Conservation (phyloP, 2,888 invertebrate genomes). For the Drosophila eohydei region DNA sequence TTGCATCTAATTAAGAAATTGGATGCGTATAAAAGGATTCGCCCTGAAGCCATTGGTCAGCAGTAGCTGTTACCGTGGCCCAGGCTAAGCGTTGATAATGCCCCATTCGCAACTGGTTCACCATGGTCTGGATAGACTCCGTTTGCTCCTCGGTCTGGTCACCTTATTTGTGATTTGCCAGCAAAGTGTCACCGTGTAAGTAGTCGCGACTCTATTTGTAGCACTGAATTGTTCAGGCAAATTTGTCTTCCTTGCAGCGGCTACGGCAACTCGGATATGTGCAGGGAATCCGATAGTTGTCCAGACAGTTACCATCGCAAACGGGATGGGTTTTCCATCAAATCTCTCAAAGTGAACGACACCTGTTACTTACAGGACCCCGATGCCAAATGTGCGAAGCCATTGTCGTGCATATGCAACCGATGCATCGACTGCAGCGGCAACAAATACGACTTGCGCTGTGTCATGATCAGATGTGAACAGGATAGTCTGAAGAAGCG, state of each 20-base stretch:
- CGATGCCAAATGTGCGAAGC: neutral
- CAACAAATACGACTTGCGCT: too few species aligned
- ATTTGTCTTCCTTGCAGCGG: neutral
- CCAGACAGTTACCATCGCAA: too few species aligned
- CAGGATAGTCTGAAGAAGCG: slow-evolving; percentile 23
- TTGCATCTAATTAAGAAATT: slow-evolving; percentile 40
- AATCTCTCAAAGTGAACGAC: neutral
- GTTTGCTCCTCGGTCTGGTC: slow-evolving; percentile 28
- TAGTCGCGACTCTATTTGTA: neutral
- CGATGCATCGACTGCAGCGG: neutral
- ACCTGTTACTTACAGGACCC: neutral
- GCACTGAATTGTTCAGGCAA: neutral
- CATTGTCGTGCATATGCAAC: neutral
- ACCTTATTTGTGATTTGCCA: slow-evolving; percentile 30
- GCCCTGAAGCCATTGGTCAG: neutral
- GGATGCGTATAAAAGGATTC: slow-evolving; percentile 42
- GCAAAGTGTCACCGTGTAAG: slow-evolving; percentile 41
- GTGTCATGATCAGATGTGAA: too few species aligned
- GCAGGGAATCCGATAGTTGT: neutral
- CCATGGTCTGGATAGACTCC: slow-evolving; percentile 24
- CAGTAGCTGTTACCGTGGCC: slow-evolving; percentile 23
- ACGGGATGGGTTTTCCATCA: neutral
- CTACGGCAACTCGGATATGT: neutral
- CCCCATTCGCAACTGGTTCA: slow-evolving; percentile 28
- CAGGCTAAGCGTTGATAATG: slow-evolving; percentile 42